Evolutionary conservation across 2,888 invertebrate species (phyloP), one percentile per base, ranked within the genome.

Genomic region (Nineta flava): DNA sequence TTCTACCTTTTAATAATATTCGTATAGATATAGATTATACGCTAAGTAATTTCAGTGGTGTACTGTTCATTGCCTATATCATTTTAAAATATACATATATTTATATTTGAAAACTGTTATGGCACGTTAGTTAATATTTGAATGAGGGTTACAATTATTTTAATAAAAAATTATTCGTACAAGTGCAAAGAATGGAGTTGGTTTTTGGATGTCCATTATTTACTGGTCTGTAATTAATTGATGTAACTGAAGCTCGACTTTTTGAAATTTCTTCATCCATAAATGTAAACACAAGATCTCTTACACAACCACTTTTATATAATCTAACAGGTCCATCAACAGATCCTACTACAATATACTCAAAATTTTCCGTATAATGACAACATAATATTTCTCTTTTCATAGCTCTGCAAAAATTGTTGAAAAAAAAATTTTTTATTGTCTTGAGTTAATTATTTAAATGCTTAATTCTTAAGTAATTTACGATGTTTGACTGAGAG

Each of bases 321-420:
- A 80, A 60, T 53, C 72, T 65, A 16, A 81, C 68, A 1, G 69
- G 66, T 10, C 81, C 81, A 59, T 80, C 77, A 2, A 73, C 65
- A 54, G 76, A 73, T 38, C 81, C 81, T 32, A 70, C 74, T 15
- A 77, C 78, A 53, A 81, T 63, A 47, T 71, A 70, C 52, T 74
- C 74, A 45, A 65, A 69, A 54, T 75, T 72, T 61, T 80, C 78
- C 38, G 77, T 78, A 59, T 78, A 80, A 60, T 74, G 72, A 53
- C 76, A 67, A 57, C 76, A 77, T 59, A 75, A 67, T 52, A 74
- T 66, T 26, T 75, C 74, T 54, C 26, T 26, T 6, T 26, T 26
- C 26, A 26, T 26, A 1, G 7, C 3, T 7, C 26, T 26, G 7
- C 2, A 7, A 26, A 26, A 26, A 26, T 26, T 26, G 7, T 26